Conservation (phyloP, 1,140 invertebrate genomes). For the Neodiprion virginianus region DNA sequence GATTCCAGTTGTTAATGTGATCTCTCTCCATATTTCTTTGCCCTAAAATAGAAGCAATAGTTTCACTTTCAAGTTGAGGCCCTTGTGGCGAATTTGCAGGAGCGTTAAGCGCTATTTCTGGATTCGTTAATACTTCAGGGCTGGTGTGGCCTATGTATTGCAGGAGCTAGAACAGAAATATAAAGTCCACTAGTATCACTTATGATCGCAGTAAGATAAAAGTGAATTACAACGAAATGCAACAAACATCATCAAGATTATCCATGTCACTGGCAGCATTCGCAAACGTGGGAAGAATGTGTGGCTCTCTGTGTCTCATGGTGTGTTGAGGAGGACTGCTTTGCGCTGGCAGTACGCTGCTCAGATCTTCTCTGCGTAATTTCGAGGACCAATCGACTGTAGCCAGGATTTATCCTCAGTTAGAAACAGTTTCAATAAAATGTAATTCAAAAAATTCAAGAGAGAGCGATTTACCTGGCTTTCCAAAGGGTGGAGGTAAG, state of each 20-base stretch:
- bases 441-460: background rate
- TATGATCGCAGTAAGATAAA: constrained; percentile 19
- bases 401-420: constrained; percentile 19
- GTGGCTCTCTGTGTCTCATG: constrained; percentile 72
- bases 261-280: constrained; percentile 89
- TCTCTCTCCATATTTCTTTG: constrained; percentile 82
- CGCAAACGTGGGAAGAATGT: constrained; percentile 80
- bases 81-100: constrained; percentile 74
- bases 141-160: constrained; percentile 92
- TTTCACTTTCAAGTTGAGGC: constrained; percentile 78
- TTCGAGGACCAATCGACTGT: constrained; percentile 41
- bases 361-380: constrained; percentile 46
- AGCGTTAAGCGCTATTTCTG: constrained; percentile 74
- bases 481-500: constrained; percentile 34
- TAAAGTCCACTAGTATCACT: constrained; percentile 17
- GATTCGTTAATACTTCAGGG: constrained; percentile 84
- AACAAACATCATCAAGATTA: constrained; percentile 88
- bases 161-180: constrained; percentile 69
- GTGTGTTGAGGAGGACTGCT: constrained; percentile 68
- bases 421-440: constrained; percentile 8
- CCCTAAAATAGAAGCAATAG: constrained; percentile 82
- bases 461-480: constrained; percentile 35
- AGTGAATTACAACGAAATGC: constrained; percentile 21
- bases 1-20: constrained; percentile 65
- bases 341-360: constrained; percentile 44